phyloP scores from a whole-genome alignment of 1,140 invertebrate species.

The Sycophila sp. region DNA sequence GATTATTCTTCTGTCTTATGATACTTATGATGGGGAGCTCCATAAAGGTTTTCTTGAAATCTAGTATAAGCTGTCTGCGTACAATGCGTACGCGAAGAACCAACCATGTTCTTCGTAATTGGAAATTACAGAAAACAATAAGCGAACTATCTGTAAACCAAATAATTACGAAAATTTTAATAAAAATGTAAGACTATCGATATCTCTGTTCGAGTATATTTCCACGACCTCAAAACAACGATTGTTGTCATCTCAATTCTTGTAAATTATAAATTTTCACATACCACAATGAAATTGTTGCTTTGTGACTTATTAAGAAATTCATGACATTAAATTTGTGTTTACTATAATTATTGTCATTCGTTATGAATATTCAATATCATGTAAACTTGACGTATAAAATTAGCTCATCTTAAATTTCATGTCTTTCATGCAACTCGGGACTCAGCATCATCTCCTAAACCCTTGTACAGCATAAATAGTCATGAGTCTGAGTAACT shows the following conservation, averaged over 20 bases:
- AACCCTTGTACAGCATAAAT: constrained; percentile 29
- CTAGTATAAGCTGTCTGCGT: constrained; percentile 40
- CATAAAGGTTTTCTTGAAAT: constrained; percentile 7
- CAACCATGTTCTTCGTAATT: constrained; percentile 39
- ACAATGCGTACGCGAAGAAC: constrained; percentile 47
- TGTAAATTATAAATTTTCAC: constrained; percentile 18
- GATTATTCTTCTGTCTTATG: constrained; percentile 20
- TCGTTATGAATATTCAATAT: constrained; percentile 5
- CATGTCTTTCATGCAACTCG: constrained; percentile 18
- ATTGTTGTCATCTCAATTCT: neutral
- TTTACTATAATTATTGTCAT: constrained; percentile 3
- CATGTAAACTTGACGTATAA: constrained; percentile 4
- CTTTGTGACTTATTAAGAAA: constrained; percentile 13
- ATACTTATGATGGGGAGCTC: constrained; percentile 14
- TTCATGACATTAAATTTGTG: constrained; percentile 1
- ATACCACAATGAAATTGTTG: constrained; percentile 16
- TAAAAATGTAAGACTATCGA: constrained; percentile 43
- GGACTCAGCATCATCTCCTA: constrained; percentile 6
- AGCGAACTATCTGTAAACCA: constrained; percentile 51
- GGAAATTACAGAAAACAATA: constrained; percentile 10
- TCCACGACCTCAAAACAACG: constrained; percentile 9
- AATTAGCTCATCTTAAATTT: neutral
- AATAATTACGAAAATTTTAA: constrained; percentile 56
- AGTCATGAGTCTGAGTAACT: constrained; percentile 9
- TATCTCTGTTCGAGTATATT: constrained; percentile 14